phyloP scores from a whole-genome alignment of 2,113 vertebrate species.

The Microcebus lehilahytsara region DNA sequence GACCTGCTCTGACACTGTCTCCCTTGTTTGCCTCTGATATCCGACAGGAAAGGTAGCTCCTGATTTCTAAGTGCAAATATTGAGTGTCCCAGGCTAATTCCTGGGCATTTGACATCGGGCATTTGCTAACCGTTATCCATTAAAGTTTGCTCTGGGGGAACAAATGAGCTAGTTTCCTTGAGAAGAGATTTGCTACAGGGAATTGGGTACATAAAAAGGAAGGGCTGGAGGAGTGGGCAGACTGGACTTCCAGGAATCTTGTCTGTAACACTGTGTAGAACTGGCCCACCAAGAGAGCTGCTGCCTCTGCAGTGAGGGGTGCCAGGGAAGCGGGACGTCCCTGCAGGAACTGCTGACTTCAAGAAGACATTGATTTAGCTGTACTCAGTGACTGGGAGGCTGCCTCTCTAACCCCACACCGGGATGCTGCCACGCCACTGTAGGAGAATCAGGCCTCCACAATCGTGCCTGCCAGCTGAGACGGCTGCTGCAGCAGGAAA shows the following conservation, averaged over 20 bases:
- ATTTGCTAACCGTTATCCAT: not conserved
- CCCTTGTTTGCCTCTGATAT: not conserved
- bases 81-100: not conserved
- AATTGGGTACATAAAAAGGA: not conserved
- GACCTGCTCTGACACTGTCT: not conserved
- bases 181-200: not conserved
- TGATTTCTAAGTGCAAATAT: not conserved
- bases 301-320: not conserved
- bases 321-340: not conserved
- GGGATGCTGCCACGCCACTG: not conserved
- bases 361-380: not conserved
- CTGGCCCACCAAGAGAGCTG: accelerated
- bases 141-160: not conserved
- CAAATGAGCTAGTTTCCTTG: not conserved
- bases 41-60: not conserved
- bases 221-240: not conserved
- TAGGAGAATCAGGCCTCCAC: not conserved
- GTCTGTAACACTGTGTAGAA: not conserved
- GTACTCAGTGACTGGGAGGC: not conserved
- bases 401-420: too few species aligned
- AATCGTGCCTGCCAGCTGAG: not conserved
- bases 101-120: not conserved
- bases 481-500: not conserved
- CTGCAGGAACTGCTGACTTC: not conserved
- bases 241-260: not conserved